These are phyloP conservation scores for Heterocephalus glaber DNA, from an alignment of 2,113 vertebrate genomes.

Conservation along the genomic window DNA sequence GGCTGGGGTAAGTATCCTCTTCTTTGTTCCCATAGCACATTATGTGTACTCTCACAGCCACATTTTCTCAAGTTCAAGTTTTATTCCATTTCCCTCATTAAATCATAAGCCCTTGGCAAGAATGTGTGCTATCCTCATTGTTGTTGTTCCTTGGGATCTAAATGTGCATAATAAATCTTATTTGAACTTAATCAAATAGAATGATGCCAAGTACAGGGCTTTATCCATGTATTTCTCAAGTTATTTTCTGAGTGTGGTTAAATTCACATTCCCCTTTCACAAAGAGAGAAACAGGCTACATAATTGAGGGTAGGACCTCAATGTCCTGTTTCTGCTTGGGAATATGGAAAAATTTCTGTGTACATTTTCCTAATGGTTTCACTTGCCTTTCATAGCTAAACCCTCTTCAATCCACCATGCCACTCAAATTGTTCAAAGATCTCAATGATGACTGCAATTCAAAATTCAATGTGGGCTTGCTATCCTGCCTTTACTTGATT, in stretches of 20 bases:
- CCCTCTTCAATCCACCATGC: not conserved
- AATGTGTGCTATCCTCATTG: not conserved
- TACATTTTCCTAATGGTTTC: not conserved
- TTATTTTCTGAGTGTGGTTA: conserved; percentile 36
- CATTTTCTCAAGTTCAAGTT: not conserved
- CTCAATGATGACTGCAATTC: not conserved
- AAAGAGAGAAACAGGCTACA: not conserved
- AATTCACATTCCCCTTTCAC: conserved; percentile 22
- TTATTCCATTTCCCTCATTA: not conserved
- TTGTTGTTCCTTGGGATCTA: not conserved
- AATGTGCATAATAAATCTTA: not conserved
- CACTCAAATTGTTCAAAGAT: not conserved
- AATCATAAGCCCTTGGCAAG: conserved; percentile 23
- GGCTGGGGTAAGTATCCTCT: not conserved
- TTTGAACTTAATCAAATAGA: conserved; percentile 24
- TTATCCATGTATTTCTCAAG: conserved; percentile 41
- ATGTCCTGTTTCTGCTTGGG: not conserved
- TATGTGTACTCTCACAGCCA: not conserved
- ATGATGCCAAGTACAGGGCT: not conserved
- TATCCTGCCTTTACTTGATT: not conserved
- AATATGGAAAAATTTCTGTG: not conserved
- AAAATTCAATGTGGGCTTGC: not conserved
- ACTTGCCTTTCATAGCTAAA: not conserved
- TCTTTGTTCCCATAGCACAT: not conserved
- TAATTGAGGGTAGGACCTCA: not conserved